These are phyloP conservation scores for Drosophila pegasa DNA, from an alignment of 2,888 invertebrate species.

Conservation along the genomic window DNA sequence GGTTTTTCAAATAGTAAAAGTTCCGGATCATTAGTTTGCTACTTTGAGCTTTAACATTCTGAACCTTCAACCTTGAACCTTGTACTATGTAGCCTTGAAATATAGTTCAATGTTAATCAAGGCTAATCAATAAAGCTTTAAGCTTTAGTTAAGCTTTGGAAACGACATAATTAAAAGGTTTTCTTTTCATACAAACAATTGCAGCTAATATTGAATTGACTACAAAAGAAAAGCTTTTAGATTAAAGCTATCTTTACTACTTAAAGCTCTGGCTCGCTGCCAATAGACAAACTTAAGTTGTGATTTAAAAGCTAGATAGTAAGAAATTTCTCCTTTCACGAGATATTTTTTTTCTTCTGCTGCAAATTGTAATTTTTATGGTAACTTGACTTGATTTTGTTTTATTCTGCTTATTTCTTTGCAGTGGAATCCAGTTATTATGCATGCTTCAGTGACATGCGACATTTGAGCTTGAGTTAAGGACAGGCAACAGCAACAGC, in stretches of 20 bases:
- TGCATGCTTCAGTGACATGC: slow-evolving; percentile 67
- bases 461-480: slow-evolving; percentile 59
- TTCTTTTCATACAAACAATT: too few relatives aligned
- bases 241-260: too few relatives aligned
- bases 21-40: background rate
- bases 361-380: background rate
- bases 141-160: background rate
- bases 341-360: too few relatives aligned
- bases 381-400: slow-evolving; percentile 5
- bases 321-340: background rate
- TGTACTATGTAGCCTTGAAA: background rate
- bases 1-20: slow-evolving; percentile 12
- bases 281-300: background rate
- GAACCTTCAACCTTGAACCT: background rate
- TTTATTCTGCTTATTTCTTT: background rate
- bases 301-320: background rate
- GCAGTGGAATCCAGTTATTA: slow-evolving; percentile 56
- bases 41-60: background rate
- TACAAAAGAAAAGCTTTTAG: too few relatives aligned
- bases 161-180: too few relatives aligned
- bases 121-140: background rate
- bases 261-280: too few relatives aligned
- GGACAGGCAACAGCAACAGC: slow-evolving; percentile 21
- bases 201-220: too few relatives aligned
- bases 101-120: background rate